Percentiles rank a stretch among this genome's conserved stretches.
Conservation (phyloP, 2,888 invertebrate genomes). For the Clivina fossor region DNA sequence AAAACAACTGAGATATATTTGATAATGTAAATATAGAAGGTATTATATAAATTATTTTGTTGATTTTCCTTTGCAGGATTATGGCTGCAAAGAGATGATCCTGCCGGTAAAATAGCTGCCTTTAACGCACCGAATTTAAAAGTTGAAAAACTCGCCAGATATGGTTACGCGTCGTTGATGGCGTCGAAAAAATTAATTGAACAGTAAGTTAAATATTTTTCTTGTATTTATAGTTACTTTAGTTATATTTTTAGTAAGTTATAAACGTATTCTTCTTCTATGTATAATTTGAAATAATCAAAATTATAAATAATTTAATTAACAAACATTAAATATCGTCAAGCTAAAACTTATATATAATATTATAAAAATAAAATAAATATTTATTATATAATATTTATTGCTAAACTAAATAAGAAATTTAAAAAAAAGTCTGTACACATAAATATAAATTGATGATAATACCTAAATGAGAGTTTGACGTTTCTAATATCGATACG, state of each 20-base stretch:
- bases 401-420: too few relatives aligned
- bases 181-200: conserved; percentile 62
- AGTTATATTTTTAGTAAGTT: background rate
- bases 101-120: conserved; percentile 69
- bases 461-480: too few relatives aligned
- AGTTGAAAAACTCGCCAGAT: conserved; percentile 62
- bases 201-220: conserved; percentile 63
- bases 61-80: conserved; percentile 56
- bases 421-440: too few relatives aligned
- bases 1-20: background rate
- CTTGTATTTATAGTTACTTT: background rate
- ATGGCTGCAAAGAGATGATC: conserved; percentile 64
- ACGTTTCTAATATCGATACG: too few relatives aligned
- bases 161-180: conserved; percentile 70
- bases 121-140: conserved; percentile 70
- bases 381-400: too few relatives aligned
- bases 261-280: too few relatives aligned
- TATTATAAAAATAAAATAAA: too few relatives aligned
- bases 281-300: too few relatives aligned
- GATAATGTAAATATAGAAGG: background rate
- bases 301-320: too few relatives aligned
- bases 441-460: too few relatives aligned
- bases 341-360: too few relatives aligned
- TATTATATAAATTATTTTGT: background rate
- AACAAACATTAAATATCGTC: too few relatives aligned